Base-by-base conservation (phyloP, 2,888 invertebrate species). In the Thecophora atra region DNA sequence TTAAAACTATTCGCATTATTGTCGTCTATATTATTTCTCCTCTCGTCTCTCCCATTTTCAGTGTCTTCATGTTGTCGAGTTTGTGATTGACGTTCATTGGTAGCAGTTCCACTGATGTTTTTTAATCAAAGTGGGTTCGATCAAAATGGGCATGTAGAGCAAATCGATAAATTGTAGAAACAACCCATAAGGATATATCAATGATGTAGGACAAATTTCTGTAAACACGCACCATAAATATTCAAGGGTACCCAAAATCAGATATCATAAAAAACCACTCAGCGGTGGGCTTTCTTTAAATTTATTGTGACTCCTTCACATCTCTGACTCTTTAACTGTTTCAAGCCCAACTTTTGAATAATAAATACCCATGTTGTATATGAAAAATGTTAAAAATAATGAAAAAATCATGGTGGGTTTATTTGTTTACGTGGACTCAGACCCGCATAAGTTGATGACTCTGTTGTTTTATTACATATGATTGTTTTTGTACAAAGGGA, bases 51-150 rank as follows among this genome's bases (percentile, higher is more conserved):
- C 26, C 2, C 11, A 11, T 17, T 13, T 3, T 58, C 8, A 5
- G n/a, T 3, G 42, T n/a, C 8, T 62, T 11, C 30, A n/a, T 28
- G 30, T 26, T 26, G 15, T 26, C n/a, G 28, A 26, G 51, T 65
- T 51, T 65, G 65, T 26, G 65, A 51, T 65, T 17, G 17, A 28
- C 51, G 51, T 28, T 47, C 26, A 26, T 65, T 19, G 65, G 51
- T 47, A 5, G 47, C 2, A 26, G 51, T 51, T 65, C 65, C 26
- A 2, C 28, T 65, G 65, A 26, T 47, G 65, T 51, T 65, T 62
- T 51, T 65, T 65, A 65, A 65, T 65, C 65, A 65, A 65, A n/a
- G n/a, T n/a, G n/a, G n/a, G 65, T 64, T 44, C 21, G 13, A 44
- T 44, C 37, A 63, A 37, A 37, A 21, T 19, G 26, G 24, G n/a